Evolutionary conservation across 64 coral and sea anemone genomes (phyloP).

Genomic region (Stylophora pistillata): DNA sequence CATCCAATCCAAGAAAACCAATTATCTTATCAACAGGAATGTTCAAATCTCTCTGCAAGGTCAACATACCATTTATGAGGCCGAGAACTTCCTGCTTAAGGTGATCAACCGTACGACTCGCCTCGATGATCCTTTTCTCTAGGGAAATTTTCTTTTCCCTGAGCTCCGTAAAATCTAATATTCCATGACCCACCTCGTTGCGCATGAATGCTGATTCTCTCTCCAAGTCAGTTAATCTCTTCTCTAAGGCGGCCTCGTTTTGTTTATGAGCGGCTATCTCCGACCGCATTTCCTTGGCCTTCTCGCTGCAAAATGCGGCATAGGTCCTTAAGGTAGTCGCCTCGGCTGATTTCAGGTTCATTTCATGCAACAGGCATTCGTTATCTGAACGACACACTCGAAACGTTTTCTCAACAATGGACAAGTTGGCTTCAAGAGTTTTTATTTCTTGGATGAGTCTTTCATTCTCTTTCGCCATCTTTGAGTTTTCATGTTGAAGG

Average conservation of each 20-base stretch:
- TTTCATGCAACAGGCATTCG: conserved; percentile 44
- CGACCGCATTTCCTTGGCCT: conserved; percentile 24
- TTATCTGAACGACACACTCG: conserved; percentile 43
- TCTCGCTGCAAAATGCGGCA: conserved; percentile 45
- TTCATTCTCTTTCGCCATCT: conserved; percentile 45
- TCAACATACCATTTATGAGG: conserved; percentile 48
- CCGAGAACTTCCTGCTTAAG: conserved; percentile 57
- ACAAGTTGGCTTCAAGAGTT: conserved; percentile 47
- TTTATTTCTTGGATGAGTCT: conserved; percentile 44
- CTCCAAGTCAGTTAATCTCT: conserved; percentile 36
- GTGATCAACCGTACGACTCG: conserved; percentile 43
- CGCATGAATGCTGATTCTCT: conserved; percentile 33
- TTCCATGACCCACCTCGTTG: conserved; percentile 42
- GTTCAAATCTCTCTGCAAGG: conserved; percentile 44
- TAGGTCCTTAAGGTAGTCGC: conserved; percentile 33
- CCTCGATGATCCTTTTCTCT: conserved; percentile 52
- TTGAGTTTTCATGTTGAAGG: conserved; percentile 12
- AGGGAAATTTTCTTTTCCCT: conserved; percentile 53
- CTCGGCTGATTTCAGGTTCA: conserved; percentile 50
- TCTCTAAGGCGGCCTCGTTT: conserved; percentile 39
- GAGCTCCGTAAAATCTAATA: conserved; percentile 33
- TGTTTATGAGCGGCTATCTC: conserved; percentile 36
- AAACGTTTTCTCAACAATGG: conserved; percentile 31
- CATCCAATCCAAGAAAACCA: conserved; percentile 46
- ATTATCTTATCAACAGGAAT: conserved; percentile 38